Evolutionary conservation across 2,113 vertebrate genomes (phyloP).

Genomic region (Salvelinus alpinus): DNA sequence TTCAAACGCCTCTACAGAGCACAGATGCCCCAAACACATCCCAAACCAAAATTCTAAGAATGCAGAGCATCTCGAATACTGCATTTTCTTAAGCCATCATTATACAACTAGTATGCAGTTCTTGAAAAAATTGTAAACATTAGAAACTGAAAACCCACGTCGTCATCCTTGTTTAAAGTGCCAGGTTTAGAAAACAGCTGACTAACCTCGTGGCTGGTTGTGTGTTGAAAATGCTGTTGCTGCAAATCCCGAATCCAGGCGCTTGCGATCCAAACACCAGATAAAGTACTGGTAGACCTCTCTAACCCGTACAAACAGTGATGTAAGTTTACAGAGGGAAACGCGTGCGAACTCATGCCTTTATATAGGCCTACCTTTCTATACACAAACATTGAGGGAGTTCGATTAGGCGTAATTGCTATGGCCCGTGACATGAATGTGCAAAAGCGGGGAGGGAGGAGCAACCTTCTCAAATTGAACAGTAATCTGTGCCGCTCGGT

Average conservation of each 20-base stretch:
- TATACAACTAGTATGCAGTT: not conserved
- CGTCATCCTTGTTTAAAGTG: not conserved
- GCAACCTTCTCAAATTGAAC: no score
- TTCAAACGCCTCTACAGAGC: not conserved
- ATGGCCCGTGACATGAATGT: no score
- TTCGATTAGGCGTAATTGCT: no score
- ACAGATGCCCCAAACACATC: not conserved
- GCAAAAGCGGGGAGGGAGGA: no score
- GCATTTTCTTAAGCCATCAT: no score
- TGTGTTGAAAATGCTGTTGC: constrained; percentile 8
- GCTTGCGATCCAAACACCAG: constrained; percentile 24
- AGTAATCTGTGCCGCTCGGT: no score
- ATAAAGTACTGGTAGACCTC: not conserved
- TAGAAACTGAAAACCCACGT: not conserved
- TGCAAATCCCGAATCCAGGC: not conserved
- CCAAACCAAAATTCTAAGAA: not conserved
- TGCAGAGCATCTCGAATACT: not conserved
- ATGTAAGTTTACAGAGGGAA: constrained; percentile 35
- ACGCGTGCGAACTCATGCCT: constrained; percentile 22
- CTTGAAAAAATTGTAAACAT: not conserved
- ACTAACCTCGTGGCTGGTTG: constrained; percentile 52
- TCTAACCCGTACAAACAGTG: constrained; percentile 17
- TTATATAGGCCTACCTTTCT: constrained; percentile 60
- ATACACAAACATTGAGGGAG: not conserved
- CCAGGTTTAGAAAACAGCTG: not conserved